Evolutionary conservation across 2,797 vertebrate genomes (phyloP).

Genomic region (Arnoldichthys spilopterus): DNA sequence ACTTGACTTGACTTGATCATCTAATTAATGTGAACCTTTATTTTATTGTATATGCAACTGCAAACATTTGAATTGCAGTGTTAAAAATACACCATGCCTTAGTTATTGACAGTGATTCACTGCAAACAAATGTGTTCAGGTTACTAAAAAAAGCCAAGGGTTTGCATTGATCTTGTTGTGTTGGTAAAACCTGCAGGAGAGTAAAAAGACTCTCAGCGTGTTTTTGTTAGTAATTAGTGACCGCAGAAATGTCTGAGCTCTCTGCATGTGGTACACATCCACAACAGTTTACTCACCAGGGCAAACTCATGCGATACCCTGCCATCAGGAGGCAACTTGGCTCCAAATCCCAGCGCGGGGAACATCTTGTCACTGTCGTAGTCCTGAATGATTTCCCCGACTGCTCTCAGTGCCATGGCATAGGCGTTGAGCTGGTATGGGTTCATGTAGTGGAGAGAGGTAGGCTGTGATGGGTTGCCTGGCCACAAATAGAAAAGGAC

Average conservation of each 20-base stretch:
- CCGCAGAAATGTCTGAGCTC: not conserved
- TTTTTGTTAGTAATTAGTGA: not conserved
- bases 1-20: too few species aligned
- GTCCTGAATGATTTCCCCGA: slow-evolving; percentile 98
- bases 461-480: slow-evolving; percentile 97
- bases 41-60: too few species aligned
- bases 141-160: not conserved
- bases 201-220: not conserved
- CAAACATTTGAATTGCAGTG: too few species aligned
- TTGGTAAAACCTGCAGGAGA: too few species aligned
- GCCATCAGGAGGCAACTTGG: slow-evolving; percentile 95
- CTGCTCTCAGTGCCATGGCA: slow-evolving; percentile 93
- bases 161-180: not conserved
- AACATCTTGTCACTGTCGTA: slow-evolving; percentile 99
- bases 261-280: not conserved
- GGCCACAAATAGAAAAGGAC: slow-evolving; percentile 30
- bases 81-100: too few species aligned
- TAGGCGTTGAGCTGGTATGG: slow-evolving; percentile 97
- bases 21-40: too few species aligned
- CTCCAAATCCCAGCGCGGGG: slow-evolving; percentile 95
- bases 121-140: too few species aligned
- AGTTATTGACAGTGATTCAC: too few species aligned
- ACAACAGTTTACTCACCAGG: slow-evolving; percentile 81
- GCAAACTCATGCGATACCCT: slow-evolving; percentile 97
- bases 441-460: slow-evolving; percentile 97